Conservation (phyloP, 1,140 invertebrate genomes). For the Lepidurus packardi region DNA sequence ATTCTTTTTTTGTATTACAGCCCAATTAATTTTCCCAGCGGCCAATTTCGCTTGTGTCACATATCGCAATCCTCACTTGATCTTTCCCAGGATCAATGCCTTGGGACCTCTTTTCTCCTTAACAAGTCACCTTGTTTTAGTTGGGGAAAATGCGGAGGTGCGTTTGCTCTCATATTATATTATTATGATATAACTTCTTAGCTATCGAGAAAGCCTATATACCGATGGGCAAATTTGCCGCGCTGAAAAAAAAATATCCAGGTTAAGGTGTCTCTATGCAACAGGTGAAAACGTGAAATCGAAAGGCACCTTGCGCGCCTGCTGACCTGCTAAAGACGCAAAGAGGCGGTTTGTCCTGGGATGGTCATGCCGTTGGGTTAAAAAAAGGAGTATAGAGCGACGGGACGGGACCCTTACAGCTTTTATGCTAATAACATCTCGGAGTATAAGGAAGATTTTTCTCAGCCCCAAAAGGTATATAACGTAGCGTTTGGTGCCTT, state of each 20-base stretch:
- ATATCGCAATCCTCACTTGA: too few relatives aligned
- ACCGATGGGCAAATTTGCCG: neutral
- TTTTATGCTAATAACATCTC: slow-evolving; percentile 4
- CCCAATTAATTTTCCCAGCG: too few relatives aligned
- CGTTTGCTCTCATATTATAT: neutral
- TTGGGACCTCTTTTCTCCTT: neutral
- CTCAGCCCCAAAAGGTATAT: neutral
- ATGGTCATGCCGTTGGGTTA: neutral
- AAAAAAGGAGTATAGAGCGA: too few relatives aligned
- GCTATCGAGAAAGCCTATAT: too few relatives aligned
- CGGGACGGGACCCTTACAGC: too few relatives aligned
- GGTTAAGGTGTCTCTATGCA: slow-evolving; percentile 15
- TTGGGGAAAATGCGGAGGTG: neutral
- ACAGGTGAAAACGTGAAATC: slow-evolving; percentile 21
- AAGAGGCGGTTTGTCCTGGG: neutral
- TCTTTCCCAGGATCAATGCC: neutral
- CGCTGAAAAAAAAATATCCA: neutral
- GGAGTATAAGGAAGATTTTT: neutral
- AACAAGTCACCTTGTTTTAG: neutral
- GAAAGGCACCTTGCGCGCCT: slow-evolving; percentile 10
- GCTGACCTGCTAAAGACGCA: slow-evolving; percentile 2
- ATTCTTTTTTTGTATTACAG: neutral
- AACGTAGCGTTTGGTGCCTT: neutral
- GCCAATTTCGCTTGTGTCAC: too few relatives aligned
- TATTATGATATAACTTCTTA: too few relatives aligned